Evolutionary conservation across 1,140 invertebrate species (phyloP), one percentile per base, ranked within the genome.

Genomic region (Meloidogyne floridensis): DNA sequence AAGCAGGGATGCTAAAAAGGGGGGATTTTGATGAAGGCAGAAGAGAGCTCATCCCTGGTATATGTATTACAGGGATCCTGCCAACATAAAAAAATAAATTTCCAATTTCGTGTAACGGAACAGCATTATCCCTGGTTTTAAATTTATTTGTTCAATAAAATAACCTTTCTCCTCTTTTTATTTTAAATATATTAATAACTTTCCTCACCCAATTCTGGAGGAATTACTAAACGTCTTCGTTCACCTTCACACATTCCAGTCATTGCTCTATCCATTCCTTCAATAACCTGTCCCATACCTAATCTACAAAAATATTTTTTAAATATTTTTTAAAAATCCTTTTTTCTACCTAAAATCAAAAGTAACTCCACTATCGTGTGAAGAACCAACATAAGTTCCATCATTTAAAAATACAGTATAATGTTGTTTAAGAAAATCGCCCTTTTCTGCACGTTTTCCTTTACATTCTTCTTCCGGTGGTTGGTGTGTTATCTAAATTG

Each of bases 191-290:
- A 32, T 32, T 32, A 32, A 54, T 10, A 54, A 54, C 84, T 32
- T 9, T 65, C 20, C 51, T 59, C 15, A 87, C 90, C 92, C 77
- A 91, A 87, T 53, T 91, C 90, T 77, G 91, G 87, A 18, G 92
- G 92, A 77, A 92, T 92, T 10, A 92, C 90, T 18, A 92, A 85
- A 82, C 91, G 92, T 47, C 92, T 88, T 77, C 91, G 90, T 80
- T 92, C 92, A 80, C 91, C 91, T 84, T 91, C 91, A 89, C 92
- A 92, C 92, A 92, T 92, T 20, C 84, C 89, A 15, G 75, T 74
- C 88, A 89, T 89, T 6, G 87, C 88, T 47, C 83, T 56, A 70
- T 89, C 88, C 87, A 89, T 90, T 77, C 89, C 88, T 74, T 82
- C 80, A 42, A 89, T 90, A 13, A 89, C 89, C 79, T 86, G 92